A percentile compares a stretch with the other conserved stretches of the same genome.
These are phyloP conservation scores for Mormoops blainvillei DNA, from an alignment of 2,113 vertebrate genomes.

Conservation along the genomic window DNA sequence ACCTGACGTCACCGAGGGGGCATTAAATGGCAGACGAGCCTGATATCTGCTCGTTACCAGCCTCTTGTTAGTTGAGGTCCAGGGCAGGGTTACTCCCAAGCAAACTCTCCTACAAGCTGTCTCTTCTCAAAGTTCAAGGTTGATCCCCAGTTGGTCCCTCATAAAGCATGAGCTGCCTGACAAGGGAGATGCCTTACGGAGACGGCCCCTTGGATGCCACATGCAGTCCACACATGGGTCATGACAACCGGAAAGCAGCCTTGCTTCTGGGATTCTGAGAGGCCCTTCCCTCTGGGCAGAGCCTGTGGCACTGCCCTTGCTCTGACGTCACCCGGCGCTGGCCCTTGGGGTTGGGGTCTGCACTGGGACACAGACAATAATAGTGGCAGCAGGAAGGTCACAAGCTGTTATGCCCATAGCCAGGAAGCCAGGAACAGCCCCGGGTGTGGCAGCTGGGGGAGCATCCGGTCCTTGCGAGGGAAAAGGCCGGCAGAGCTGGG, in stretches of 20 bases:
- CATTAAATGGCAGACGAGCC: accelerated
- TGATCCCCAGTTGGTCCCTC: not conserved
- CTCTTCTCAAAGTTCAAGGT: too few species aligned
- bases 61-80: too few species aligned
- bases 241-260: not conserved
- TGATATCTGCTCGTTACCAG: not conserved
- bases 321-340: not conserved
- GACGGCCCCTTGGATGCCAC: not conserved
- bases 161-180: not conserved
- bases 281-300: not conserved
- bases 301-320: not conserved
- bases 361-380: not conserved
- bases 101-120: not conserved
- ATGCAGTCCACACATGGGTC: not conserved
- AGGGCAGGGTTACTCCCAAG: not conserved
- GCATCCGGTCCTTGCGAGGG: too few species aligned
- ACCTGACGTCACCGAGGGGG: not conserved
- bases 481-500: accelerated
- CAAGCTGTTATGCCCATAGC: not conserved
- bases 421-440: not conserved
- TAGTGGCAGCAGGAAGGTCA: not conserved
- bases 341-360: not conserved
- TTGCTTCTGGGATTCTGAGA: not conserved
- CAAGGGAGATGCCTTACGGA: too few species aligned
- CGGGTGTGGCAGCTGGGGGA: accelerated